Evolutionary conservation across 2,888 invertebrate species (phyloP), one percentile per base, ranked within the genome.

Genomic region (Ernsta delagoae): DNA sequence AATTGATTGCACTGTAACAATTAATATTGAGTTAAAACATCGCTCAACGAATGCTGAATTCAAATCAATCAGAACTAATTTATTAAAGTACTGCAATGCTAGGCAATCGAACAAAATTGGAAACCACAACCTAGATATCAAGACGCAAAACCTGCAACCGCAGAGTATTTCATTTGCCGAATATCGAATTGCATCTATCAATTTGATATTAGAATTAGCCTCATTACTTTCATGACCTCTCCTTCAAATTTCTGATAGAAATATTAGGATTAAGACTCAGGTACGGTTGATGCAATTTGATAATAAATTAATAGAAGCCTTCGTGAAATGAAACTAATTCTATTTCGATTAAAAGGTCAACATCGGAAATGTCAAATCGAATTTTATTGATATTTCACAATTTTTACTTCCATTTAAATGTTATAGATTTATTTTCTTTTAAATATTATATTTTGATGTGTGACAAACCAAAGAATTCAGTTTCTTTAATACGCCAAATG

Each of bases 121-220:
- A 45, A 62, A 62, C 67, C 67, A 43, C 67, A 68, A 68, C 67
- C 67, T 48, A 68, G 66, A 67, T 43, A 61, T 36, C 34, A 16
- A 11, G 36, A 45, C 34, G 45, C 48, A 16, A 54, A 31, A 56
- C 43, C 54, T 54, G 43, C 45, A 56, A 67, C 67, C 67, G 36
- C 67, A 67, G 41, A 48, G 53, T 59, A 57, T 67, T 67, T 67
- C 67, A 62, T 56, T 34, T 16, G 34, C 59, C 59, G 59, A 64
- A 64, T 64, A 64, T 64, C 64, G 7, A 16, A 56, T 64, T 34
- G 12, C 16, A 4, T 24, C n/a, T 45, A 43, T 45, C 36, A 39
- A 48, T 61, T 12, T 61, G 7, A 36, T 48, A 61, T n/a, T 48
- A 60, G n/a, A 11, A 16, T 16, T 16, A 16, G 16, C 16, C 31